Evolutionary conservation across 2,888 invertebrate genomes (phyloP).

Genomic region (Stomorhina lunata): DNA sequence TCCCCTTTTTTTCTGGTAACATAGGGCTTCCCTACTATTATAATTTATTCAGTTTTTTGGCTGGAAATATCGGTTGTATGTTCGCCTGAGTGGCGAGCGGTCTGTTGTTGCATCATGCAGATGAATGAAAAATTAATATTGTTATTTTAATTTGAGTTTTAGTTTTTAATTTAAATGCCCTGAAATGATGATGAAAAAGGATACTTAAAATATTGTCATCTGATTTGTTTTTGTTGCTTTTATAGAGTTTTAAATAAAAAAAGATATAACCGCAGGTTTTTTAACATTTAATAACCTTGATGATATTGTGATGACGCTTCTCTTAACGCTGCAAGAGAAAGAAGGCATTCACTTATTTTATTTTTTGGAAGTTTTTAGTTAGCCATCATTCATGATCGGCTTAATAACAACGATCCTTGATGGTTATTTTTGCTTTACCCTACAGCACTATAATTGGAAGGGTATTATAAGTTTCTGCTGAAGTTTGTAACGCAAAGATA

Average conservation of each 20-base stretch:
- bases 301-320: constrained; percentile 16
- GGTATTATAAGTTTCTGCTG: too few species aligned
- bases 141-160: constrained; percentile 37
- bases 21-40: constrained; percentile 38
- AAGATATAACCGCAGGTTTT: constrained; percentile 51
- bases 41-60: neutral
- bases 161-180: constrained; percentile 29
- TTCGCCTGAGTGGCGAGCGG: neutral
- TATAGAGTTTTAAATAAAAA: neutral
- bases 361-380: constrained; percentile 19
- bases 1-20: constrained; percentile 5
- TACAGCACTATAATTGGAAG: too few species aligned
- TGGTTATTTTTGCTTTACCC: constrained; percentile 10
- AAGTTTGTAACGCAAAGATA: too few species aligned
- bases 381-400: constrained; percentile 45
- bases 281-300: constrained; percentile 55
- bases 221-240: constrained; percentile 45
- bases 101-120: constrained; percentile 21
- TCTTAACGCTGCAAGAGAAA: constrained; percentile 7
- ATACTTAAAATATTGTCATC: constrained; percentile 63
- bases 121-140: constrained; percentile 43
- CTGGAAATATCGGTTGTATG: neutral
- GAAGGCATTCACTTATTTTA: constrained; percentile 43
- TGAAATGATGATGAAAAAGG: constrained; percentile 55
- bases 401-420: constrained; percentile 55